Evolutionary conservation across 2,113 vertebrate genomes (phyloP).

Genomic region (Pedionomus torquatus): DNA sequence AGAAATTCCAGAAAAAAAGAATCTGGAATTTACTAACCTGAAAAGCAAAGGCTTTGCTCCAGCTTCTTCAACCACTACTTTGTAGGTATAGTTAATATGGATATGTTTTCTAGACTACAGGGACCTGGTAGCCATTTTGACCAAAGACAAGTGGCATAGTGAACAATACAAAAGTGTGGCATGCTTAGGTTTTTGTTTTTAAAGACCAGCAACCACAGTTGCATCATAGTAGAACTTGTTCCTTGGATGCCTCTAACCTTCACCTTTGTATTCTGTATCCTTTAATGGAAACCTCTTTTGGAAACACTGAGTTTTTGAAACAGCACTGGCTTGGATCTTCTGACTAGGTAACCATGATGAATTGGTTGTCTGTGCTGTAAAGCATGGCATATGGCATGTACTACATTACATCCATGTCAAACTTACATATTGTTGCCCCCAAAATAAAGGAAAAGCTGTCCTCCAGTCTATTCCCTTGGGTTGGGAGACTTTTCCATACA

Average conservation of each 20-base stretch:
- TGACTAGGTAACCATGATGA: not conserved
- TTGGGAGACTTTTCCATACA: not conserved
- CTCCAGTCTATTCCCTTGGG: not conserved
- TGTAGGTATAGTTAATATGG: not conserved
- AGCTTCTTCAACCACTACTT: not conserved
- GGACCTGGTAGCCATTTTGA: not conserved
- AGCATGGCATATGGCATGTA: not conserved
- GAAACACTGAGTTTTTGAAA: not conserved
- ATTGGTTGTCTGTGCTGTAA: not conserved
- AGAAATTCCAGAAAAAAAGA: not conserved
- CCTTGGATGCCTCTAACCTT: not conserved
- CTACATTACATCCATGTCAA: not conserved
- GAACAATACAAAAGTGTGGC: not conserved
- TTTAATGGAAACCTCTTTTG: not conserved
- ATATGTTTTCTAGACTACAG: not conserved
- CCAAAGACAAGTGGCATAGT: not conserved
- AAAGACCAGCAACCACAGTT: not conserved
- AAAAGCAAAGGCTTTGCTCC: not conserved
- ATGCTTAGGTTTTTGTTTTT: not conserved
- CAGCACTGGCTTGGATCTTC: too few species aligned
- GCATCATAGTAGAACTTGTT: not conserved
- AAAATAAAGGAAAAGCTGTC: not conserved
- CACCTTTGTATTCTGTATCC: not conserved
- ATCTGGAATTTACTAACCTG: not conserved
- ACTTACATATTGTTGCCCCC: not conserved